A percentile compares a stretch with the other conserved stretches of the same genome.
phyloP scores from a whole-genome alignment of 2,888 invertebrate species.

The Synanthedon myopaeformis region DNA sequence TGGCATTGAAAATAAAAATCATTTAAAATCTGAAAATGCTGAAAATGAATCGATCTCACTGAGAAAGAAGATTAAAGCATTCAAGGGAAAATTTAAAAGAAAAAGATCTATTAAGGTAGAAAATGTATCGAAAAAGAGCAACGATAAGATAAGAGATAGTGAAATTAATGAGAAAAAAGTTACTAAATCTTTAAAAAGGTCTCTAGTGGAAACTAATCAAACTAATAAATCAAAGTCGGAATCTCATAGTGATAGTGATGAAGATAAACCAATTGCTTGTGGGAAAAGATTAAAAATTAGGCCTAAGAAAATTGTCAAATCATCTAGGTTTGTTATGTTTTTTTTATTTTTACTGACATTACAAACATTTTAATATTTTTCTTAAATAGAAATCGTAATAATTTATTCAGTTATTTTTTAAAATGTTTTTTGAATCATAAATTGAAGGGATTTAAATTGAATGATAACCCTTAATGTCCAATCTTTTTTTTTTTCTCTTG shows the following conservation, averaged over 20 bases:
- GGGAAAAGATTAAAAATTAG: slow-evolving; percentile 61
- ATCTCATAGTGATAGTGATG: slow-evolving; percentile 61
- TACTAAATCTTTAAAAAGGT: slow-evolving; percentile 50
- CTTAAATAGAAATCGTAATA: too few species aligned
- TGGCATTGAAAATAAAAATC: slow-evolving; percentile 27
- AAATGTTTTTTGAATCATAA: too few species aligned
- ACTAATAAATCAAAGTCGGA: slow-evolving; percentile 58
- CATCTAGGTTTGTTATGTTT: slow-evolving; percentile 35
- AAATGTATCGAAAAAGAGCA: slow-evolving; percentile 22
- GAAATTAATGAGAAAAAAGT: slow-evolving; percentile 1
- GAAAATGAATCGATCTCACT: slow-evolving; percentile 31
- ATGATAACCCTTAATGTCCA: too few species aligned
- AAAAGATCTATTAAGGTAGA: slow-evolving; percentile 26
- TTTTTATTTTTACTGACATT: neutral
- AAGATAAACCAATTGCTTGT: slow-evolving; percentile 43
- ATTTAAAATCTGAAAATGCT: slow-evolving; percentile 14
- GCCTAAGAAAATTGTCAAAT: slow-evolving; percentile 56
- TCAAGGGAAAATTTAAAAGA: slow-evolving; percentile 53
- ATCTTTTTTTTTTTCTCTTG: too few species aligned
- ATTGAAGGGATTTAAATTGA: too few species aligned
- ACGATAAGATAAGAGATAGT: slow-evolving; percentile 17
- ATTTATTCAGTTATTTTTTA: slow-evolving; percentile 12
- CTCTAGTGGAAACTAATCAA: slow-evolving; percentile 39
- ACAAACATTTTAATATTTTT: neutral
- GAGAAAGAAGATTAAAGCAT: slow-evolving; percentile 57